Percentiles rank a stretch among this genome's conserved stretches.
phyloP scores from a whole-genome alignment of 2,113 vertebrate genomes.

The Aspidoscelis tigris region DNA sequence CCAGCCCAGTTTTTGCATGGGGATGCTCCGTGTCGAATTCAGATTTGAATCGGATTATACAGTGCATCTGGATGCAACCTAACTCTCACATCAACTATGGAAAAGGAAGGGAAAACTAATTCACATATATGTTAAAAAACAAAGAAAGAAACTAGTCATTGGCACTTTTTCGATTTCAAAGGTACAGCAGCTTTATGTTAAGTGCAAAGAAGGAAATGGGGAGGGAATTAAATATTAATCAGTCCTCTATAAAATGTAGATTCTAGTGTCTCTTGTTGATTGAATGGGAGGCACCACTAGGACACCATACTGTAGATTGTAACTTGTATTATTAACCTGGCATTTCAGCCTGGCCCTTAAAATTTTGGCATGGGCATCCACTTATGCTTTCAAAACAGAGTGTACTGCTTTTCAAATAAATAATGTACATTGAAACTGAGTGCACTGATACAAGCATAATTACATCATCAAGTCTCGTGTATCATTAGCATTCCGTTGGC shows the following conservation, averaged over 20 bases:
- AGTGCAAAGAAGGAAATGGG: constrained; percentile 5
- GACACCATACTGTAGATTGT: constrained; percentile 30
- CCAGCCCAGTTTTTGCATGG: too few relatives aligned
- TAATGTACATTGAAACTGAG: constrained; percentile 52
- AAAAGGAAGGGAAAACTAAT: background rate
- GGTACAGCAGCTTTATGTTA: constrained; percentile 2
- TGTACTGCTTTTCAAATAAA: constrained; percentile 36
- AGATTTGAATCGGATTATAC: too few relatives aligned
- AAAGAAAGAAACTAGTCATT: background rate
- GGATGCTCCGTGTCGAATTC: too few relatives aligned
- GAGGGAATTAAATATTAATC: constrained; percentile 57
- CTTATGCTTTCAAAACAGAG: constrained; percentile 58
- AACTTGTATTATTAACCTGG: constrained; percentile 63
- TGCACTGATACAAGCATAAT: constrained; percentile 51
- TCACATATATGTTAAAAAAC: fast-evolving
- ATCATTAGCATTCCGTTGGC: constrained; percentile 44
- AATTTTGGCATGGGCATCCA: constrained; percentile 60
- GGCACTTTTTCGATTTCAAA: background rate
- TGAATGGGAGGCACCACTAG: constrained; percentile 36
- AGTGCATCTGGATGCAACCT: too few relatives aligned
- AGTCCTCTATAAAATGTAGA: constrained; percentile 53
- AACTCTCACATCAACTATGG: background rate
- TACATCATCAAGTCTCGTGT: constrained; percentile 52
- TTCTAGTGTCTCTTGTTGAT: constrained; percentile 29
- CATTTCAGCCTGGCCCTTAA: constrained; percentile 62